A percentile compares a stretch with the other conserved stretches of the same genome.
phyloP scores from a whole-genome alignment of 2,797 vertebrate genomes.

The Valencia hispanica region DNA sequence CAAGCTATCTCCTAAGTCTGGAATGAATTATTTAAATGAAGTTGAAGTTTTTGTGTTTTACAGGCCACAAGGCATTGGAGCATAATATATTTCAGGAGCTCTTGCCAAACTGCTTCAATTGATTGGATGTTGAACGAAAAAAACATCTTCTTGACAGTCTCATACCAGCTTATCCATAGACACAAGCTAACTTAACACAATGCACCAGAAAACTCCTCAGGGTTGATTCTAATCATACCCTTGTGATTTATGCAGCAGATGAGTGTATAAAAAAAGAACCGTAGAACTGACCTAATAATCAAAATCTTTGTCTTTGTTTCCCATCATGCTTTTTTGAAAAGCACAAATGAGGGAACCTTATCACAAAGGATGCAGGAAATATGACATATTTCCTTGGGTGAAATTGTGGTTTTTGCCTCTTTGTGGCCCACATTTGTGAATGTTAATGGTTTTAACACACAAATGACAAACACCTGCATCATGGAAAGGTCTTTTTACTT shows the following conservation, averaged over 20 bases:
- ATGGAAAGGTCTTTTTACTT: slow-evolving; percentile 49
- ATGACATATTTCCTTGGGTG: slow-evolving; percentile 77
- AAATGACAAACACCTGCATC: slow-evolving; percentile 65
- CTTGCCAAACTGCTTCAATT: slow-evolving; percentile 32
- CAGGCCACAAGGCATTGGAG: slow-evolving; percentile 13
- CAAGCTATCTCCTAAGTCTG: slow-evolving; percentile 29
- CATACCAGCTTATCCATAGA: slow-evolving; percentile 39
- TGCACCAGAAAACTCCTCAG: slow-evolving; percentile 44
- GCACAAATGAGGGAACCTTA: slow-evolving; percentile 66
- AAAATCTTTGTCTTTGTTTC: slow-evolving; percentile 64
- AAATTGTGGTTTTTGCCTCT: slow-evolving; percentile 66
- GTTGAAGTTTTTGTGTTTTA: slow-evolving; percentile 26
- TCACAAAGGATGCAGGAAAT: slow-evolving; percentile 74
- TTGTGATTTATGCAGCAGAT: slow-evolving; percentile 69
- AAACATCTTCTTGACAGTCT: slow-evolving; percentile 56
- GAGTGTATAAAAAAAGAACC: slow-evolving; percentile 57
- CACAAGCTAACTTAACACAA: slow-evolving; percentile 17
- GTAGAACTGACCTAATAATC: slow-evolving; percentile 69
- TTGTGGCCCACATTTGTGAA: slow-evolving; percentile 74
- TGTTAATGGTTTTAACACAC: slow-evolving; percentile 64
- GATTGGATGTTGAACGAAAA: slow-evolving; percentile 43
- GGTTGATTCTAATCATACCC: slow-evolving; percentile 72
- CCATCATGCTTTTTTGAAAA: slow-evolving; percentile 46
- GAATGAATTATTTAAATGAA: slow-evolving; percentile 45
- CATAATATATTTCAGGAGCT: slow-evolving; percentile 24